A percentile compares a stretch with the other conserved stretches of the same genome.
phyloP scores from a whole-genome alignment of 2,888 invertebrate species.

The Tricholauxania praeusta region DNA sequence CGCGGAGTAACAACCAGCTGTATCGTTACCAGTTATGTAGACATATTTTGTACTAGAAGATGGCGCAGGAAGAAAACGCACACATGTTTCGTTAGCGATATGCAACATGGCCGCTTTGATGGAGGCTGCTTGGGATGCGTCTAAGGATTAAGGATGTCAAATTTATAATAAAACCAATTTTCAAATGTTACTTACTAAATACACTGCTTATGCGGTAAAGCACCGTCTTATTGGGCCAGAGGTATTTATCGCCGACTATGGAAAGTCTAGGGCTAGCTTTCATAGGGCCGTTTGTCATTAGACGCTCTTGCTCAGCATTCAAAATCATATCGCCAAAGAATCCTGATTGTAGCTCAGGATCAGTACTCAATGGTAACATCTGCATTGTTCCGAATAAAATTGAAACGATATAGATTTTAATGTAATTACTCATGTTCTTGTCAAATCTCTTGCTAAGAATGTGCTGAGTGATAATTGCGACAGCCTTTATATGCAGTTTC shows the following conservation, averaged over 20 bases:
- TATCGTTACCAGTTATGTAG: slow-evolving; percentile 23
- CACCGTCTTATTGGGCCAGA: slow-evolving; percentile 39
- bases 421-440: neutral
- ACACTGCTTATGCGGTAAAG: slow-evolving; percentile 44
- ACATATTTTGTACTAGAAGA: slow-evolving; percentile 14
- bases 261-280: neutral
- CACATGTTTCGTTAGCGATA: slow-evolving; percentile 46
- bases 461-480: neutral
- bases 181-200: slow-evolving; percentile 41
- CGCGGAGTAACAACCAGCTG: slow-evolving; percentile 79
- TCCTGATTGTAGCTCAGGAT: slow-evolving; percentile 5
- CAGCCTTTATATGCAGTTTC: no score
- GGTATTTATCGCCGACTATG: neutral
- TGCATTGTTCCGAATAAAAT: neutral
- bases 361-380: neutral
- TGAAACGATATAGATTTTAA: neutral
- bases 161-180: neutral
- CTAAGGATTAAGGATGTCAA: neutral
- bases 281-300: neutral
- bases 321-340: slow-evolving; percentile 34
- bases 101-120: slow-evolving; percentile 43
- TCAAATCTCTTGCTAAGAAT: neutral
- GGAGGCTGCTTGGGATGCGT: slow-evolving; percentile 4
- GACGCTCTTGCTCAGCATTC: slow-evolving; percentile 25
- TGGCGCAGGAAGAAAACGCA: slow-evolving; percentile 43